Evolutionary conservation across 2,113 vertebrate genomes (phyloP), one percentile per base, ranked within the genome.

Genomic region (Poeciliopsis occidentalis): DNA sequence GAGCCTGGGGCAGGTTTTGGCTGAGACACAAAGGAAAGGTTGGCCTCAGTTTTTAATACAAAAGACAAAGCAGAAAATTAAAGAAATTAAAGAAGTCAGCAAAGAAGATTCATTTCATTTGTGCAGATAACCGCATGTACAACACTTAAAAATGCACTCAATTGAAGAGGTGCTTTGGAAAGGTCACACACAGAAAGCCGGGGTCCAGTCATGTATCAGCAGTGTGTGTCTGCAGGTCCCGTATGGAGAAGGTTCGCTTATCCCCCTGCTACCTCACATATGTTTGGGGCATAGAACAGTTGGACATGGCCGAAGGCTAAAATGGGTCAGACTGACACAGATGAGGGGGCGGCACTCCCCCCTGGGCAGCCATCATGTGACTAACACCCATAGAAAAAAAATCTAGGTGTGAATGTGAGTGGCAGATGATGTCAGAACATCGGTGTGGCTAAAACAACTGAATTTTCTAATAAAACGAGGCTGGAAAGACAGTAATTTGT

Each of bases 281-380:
- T 95, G 95, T 93, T 95, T 85, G 83, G 89, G 91, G 93, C 88
- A 87, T 76, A 62, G 86, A 95, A 95, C 95, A 95, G 94, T 95
- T 95, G 95, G 94, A 95, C 75, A 77, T 92, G 93, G 92, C 94
- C 91, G 79, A 93, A 90, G 94, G 95, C 94, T 93, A 94, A 95
- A 95, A 90, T 95, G 94, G 94, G 94, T 95, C 94, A 94, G 89
- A 90, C 87, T 63, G 79, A 85, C 93, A 93, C 95, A 95, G 93
- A 95, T 95, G 94, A 94, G 94, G 87, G 82, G 90, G 87, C 89
- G 87, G 84, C 91, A 92, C 79, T n/a, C 93, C 94, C 94, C 94
- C 92, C 76, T 87, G 91, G 92, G 91, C 94, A 93, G 90, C 84
- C 88, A 86, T 92, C 91, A 87, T 87, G 91, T 90, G 89, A 88